Base-by-base conservation (phyloP, 2,888 invertebrate species). In the Branchellion lobata region DNA sequence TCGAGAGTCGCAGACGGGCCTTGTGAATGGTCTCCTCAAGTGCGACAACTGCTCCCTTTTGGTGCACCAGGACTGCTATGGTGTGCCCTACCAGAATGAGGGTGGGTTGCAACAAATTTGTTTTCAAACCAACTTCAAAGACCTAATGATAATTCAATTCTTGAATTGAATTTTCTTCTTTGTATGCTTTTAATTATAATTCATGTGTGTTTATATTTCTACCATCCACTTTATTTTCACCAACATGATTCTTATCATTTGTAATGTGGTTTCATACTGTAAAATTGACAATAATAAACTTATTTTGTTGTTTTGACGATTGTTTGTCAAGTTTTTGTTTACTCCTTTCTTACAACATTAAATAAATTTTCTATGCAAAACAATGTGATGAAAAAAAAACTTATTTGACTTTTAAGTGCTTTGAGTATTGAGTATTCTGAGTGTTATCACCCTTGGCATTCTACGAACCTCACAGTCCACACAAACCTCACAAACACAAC, bases 11-110 rank as follows among this genome's bases (percentile, higher is more conserved):
- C 97, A 98, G 87, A 97, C 97, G 87, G 94, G 96, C 88, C 98
- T 99, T 88, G 95, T 95, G 77, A 99, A 99, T 88, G 97, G 96
- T 65, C 99, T 99, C 84, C 90, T 99, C 75, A 99, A 99, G 89
- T 99, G 99, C 89, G 99, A 99, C 89, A 96, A 98, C 96, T 99
- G 99, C 88, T 97, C 99, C 88, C 89, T 99, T 83, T 96, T 99
- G 34, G 98, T 99, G 21, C 98, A 99, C 88, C 99, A 89, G 89
- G 96, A 97, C 88, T 98, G 98, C 86, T 98, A 98, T 88, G 98
- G 98, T 77, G 96, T 96, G 2, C 96, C 96, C 8, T 96, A 96
- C 87, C 95, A 96, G 85, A 96, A 96, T 0, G 96, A 96, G 86
- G 96, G 98, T 0, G 96, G 24, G 24, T 1, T 18, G 18, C 18